Conservation (phyloP, 2,113 vertebrate species). For the Tapirus terrestris region DNA sequence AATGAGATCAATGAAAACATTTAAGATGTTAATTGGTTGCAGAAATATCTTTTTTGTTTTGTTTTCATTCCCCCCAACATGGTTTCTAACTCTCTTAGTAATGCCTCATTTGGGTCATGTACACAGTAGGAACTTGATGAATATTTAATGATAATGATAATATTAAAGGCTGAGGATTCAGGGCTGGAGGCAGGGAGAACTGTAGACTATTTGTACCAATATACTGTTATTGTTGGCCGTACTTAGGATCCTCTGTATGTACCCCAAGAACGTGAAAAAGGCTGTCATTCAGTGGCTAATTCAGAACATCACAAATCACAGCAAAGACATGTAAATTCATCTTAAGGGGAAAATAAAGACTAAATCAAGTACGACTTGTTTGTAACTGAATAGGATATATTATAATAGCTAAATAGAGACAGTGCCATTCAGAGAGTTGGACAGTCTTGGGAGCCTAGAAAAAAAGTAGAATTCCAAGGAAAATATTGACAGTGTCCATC, state of each 20-base stretch:
- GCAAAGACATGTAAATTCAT: background rate
- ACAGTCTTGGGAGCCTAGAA: background rate
- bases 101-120: slow-evolving; percentile 38
- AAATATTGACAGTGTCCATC: background rate
- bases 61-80: background rate
- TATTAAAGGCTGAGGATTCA: background rate
- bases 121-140: background rate
- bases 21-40: slow-evolving; percentile 16
- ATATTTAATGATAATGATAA: slow-evolving; percentile 48
- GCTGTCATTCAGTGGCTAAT: background rate
- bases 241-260: background rate
- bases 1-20: slow-evolving; percentile 13
- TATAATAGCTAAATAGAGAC: background rate
- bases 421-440: background rate
- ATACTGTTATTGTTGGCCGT: background rate
- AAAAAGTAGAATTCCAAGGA: background rate
- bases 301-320: background rate
- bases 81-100: slow-evolving; percentile 33
- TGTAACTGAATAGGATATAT: background rate
- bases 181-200: background rate
- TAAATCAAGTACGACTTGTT: background rate
- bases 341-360: background rate
- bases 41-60: slow-evolving; percentile 35
- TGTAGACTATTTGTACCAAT: background rate
- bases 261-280: background rate